Evolutionary conservation across 2,113 vertebrate species (phyloP).

Genomic region (Brachypteracias leptosomus): DNA sequence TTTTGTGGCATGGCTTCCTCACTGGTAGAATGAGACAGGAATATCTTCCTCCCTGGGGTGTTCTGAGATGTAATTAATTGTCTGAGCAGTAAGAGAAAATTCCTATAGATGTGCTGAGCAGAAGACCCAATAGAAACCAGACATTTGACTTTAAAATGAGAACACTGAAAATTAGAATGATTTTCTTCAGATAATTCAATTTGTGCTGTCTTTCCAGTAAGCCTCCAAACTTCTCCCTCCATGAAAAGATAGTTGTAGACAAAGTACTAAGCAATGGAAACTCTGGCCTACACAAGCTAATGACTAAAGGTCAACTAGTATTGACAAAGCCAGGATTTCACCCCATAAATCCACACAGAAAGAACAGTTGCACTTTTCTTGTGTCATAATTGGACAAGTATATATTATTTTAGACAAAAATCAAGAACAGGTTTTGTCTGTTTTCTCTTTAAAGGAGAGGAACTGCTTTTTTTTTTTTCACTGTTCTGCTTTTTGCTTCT

Average conservation of each 20-base stretch:
- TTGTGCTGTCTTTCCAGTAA: background rate
- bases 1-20: background rate
- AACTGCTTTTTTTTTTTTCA: background rate
- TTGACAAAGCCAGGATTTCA: background rate
- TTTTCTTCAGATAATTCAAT: background rate
- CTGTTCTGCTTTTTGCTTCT: background rate
- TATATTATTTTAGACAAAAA: background rate
- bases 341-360: background rate
- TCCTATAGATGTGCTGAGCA: background rate
- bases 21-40: background rate
- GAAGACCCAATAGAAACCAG: background rate
- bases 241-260: background rate
- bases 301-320: background rate
- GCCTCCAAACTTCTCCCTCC: background rate
- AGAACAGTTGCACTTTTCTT: background rate
- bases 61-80: conserved; percentile 3
- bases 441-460: background rate
- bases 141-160: background rate
- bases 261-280: background rate
- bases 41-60: background rate
- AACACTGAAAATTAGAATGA: background rate
- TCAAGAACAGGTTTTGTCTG: background rate
- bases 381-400: background rate
- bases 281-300: background rate
- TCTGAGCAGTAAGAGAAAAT: background rate